phyloP scores from a whole-genome alignment of 92 coral and sea anemone species.

The Siderastrea radians region DNA sequence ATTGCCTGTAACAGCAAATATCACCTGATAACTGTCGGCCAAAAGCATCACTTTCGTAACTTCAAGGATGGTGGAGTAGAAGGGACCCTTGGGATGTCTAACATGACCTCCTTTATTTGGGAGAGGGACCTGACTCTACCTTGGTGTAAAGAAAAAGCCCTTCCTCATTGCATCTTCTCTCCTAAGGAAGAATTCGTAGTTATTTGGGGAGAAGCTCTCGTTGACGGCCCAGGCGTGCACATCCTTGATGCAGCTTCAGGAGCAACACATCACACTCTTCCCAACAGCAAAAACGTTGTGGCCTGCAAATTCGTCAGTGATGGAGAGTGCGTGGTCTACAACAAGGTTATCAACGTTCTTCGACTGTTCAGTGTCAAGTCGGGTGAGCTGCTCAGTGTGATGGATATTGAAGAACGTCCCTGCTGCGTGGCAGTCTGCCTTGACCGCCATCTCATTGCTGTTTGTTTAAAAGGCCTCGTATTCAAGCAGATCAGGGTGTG shows the following conservation, averaged over 20 bases:
- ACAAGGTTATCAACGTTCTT: constrained; percentile 8
- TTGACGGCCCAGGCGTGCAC: constrained; percentile 14
- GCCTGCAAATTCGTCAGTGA: constrained; percentile 17
- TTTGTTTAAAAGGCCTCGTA: constrained; percentile 4
- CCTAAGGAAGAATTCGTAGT: background rate
- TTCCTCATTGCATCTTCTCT: background rate
- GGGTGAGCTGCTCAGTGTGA: constrained; percentile 6
- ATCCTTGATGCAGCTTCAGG: constrained; percentile 12
- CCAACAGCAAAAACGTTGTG: constrained; percentile 22
- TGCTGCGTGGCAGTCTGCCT: constrained; percentile 12
- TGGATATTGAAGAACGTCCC: constrained; percentile 22
- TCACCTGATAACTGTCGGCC: background rate
- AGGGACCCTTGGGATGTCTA: constrained; percentile 10
- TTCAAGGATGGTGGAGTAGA: background rate
- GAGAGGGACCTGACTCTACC: constrained; percentile 1
- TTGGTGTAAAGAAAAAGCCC: background rate
- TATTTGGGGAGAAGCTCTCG: background rate
- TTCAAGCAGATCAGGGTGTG: constrained; percentile 8
- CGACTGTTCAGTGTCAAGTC: constrained; percentile 9
- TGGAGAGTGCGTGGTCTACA: constrained; percentile 2
- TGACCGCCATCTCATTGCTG: background rate
- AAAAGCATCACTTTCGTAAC: background rate
- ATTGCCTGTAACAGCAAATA: constrained; percentile 2
- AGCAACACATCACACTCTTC: constrained; percentile 9
- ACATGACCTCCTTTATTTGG: background rate